Base-by-base conservation (phyloP, 2,888 invertebrate species). In the Boloria selene region DNA sequence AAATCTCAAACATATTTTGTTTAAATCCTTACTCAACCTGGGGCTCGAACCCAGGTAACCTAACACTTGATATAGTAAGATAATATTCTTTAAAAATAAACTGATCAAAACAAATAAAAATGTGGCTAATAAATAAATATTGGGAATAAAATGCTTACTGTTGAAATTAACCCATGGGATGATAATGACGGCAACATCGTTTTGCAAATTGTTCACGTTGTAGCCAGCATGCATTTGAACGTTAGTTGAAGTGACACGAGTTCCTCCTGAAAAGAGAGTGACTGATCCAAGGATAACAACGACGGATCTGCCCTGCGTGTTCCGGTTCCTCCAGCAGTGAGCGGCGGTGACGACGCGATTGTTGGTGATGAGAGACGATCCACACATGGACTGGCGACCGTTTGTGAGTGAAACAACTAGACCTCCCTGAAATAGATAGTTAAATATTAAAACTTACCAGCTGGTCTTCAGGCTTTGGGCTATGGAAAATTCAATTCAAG, bases 301-400 rank as follows among this genome's bases (percentile, higher is more conserved):
- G 72, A 86, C 78, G 59, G 76, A 75, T 14, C 76, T 74, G 16
- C 83, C 85, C 58, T 79, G 79, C 61, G 62, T 72, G 42, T 73
- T 65, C 5, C 78, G 74, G 70, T 80, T 77, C 52, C 72, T 71
- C 85, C 83, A 83, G 74, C 83, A 84, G 70, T 84, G 69, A 0
- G 76, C 84, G 0, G 84, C 79, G 0, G 83, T 84, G 44, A 82
- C 70, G n/a, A 76, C 67, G 3, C 77, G 77, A 4, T 70, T 79
- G 67, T 73, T 65, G 59, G 77, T 73, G 10, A 83, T 54, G 64
- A 93, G 80, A 1, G 88, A 84, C 0, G 80, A 77, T 0, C 83
- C 84, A 67, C 83, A 83, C 0, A 85, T 77, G 0, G 83, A 83
- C 0, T 74, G 76, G 14, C 64, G 68, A 0, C 79, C 80, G 1